phyloP scores from a whole-genome alignment of 2,797 vertebrate species.

The Hyperoplus lanceolatus region DNA sequence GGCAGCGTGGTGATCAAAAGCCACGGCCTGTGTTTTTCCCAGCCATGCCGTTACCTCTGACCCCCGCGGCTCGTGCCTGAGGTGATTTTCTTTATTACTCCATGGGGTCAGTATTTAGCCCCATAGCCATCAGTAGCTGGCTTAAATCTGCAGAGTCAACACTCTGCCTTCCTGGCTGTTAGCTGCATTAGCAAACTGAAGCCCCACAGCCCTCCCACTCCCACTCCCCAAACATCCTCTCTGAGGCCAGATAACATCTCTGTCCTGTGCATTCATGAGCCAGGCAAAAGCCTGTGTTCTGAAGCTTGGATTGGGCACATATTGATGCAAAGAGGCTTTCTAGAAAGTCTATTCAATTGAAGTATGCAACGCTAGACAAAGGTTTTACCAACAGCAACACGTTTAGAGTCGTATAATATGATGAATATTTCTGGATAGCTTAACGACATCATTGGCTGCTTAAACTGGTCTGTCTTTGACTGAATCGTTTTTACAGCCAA shows the following conservation, averaged over 20 bases:
- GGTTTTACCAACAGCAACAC: constrained; percentile 18
- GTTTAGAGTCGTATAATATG: constrained; percentile 26
- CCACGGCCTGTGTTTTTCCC: constrained; percentile 74
- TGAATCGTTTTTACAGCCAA: constrained; percentile 31
- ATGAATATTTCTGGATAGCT: constrained; percentile 24
- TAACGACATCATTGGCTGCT: constrained; percentile 17
- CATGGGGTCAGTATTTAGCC: constrained; percentile 82
- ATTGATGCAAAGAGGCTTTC: constrained; percentile 56
- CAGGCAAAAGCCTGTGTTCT: constrained; percentile 54
- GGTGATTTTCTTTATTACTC: constrained; percentile 84
- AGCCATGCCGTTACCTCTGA: constrained; percentile 85
- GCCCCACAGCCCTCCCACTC: constrained; percentile 78
- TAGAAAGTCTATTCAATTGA: constrained; percentile 61
- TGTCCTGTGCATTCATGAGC: constrained; percentile 75
- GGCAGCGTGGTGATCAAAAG: constrained; percentile 78
- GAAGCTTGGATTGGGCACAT: constrained; percentile 38
- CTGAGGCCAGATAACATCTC: constrained; percentile 82
- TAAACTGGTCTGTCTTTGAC: constrained; percentile 1
- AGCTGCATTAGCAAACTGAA: constrained; percentile 89
- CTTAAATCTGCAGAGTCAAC: constrained; percentile 88
- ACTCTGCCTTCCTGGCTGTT: constrained; percentile 91
- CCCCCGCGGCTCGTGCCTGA: constrained; percentile 81
- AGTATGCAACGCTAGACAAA: constrained; percentile 40
- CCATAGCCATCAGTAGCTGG: constrained; percentile 76
- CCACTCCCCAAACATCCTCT: constrained; percentile 83